A percentile compares a stretch with the other conserved stretches of the same genome.
Conservation (phyloP, 1,140 invertebrate genomes). For the Babylonia areolata region DNA sequence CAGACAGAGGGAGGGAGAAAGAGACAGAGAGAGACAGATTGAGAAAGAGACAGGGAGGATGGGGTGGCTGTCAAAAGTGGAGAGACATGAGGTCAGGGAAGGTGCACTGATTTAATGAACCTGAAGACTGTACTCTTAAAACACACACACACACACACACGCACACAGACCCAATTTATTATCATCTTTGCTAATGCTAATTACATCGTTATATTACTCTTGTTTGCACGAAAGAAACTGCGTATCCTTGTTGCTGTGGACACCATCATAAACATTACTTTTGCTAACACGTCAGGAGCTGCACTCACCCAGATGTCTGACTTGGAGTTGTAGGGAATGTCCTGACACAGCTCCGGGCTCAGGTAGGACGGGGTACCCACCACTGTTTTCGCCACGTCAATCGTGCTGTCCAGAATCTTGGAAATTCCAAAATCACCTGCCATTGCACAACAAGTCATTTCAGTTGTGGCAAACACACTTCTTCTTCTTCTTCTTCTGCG, state of each 20-base stretch:
- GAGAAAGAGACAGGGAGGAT: not conserved
- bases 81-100: too few species aligned
- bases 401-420: conserved; percentile 69
- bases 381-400: conserved; percentile 72
- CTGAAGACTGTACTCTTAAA: not conserved
- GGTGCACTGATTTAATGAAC: too few species aligned
- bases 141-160: too few species aligned
- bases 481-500: too few species aligned
- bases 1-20: not conserved
- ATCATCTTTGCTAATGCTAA: too few species aligned
- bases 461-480: too few species aligned
- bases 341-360: conserved; percentile 73
- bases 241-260: too few species aligned
- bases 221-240: too few species aligned
- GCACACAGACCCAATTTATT: too few species aligned
- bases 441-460: too few species aligned
- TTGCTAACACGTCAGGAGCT: not conserved
- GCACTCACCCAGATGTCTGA: conserved; percentile 71
- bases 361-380: conserved; percentile 74
- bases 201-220: too few species aligned
- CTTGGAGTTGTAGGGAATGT: conserved; percentile 74
- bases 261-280: not conserved
- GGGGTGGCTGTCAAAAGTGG: not conserved
- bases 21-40: not conserved
- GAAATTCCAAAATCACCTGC: conserved; percentile 76